These are phyloP conservation scores for Thaumetopoea pityocampa DNA, from an alignment of 1,140 invertebrate genomes.

Conservation along the genomic window DNA sequence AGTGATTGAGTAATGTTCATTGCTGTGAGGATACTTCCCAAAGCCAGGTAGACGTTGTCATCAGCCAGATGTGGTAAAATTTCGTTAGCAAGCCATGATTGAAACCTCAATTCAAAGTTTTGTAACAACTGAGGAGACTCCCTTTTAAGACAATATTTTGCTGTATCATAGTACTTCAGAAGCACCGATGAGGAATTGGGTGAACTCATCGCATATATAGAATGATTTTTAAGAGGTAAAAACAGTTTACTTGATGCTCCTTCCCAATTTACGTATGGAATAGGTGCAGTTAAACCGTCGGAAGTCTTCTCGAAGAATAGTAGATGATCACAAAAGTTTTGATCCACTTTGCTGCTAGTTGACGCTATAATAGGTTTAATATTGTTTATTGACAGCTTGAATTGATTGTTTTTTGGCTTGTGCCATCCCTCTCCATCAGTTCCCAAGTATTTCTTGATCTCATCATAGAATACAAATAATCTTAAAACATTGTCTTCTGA, in stretches of 20 bases:
- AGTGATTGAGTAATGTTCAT: slow-evolving; percentile 32
- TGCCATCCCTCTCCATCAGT: slow-evolving; percentile 45
- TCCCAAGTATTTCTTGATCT: slow-evolving; percentile 38
- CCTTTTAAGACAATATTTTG: slow-evolving; percentile 35
- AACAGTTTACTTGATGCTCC: slow-evolving; percentile 34
- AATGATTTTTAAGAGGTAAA: slow-evolving; percentile 46
- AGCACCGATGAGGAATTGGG: slow-evolving; percentile 30
- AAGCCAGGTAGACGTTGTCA: slow-evolving; percentile 40
- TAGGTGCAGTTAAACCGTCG: slow-evolving; percentile 32
- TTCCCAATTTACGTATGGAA: slow-evolving; percentile 45
- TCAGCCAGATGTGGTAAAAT: slow-evolving; percentile 50
- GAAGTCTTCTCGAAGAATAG: slow-evolving; percentile 41
- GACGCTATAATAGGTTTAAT: slow-evolving; percentile 19
- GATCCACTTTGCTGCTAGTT: slow-evolving; percentile 19
- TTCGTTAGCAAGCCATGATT: slow-evolving; percentile 38
- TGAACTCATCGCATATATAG: slow-evolving; percentile 33
- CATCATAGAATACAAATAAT: slow-evolving; percentile 33
- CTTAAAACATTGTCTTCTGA: slow-evolving; percentile 37
- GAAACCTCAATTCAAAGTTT: slow-evolving; percentile 46
- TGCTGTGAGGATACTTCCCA: slow-evolving; percentile 38
- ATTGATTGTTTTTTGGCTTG: slow-evolving; percentile 24
- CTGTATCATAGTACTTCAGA: slow-evolving; percentile 44
- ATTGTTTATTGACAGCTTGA: slow-evolving; percentile 32
- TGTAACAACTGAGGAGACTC: slow-evolving; percentile 17
- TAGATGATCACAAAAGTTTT: slow-evolving; percentile 37